Evolutionary conservation across 2,797 vertebrate species (phyloP).

Genomic region (Myripristis murdjan): DNA sequence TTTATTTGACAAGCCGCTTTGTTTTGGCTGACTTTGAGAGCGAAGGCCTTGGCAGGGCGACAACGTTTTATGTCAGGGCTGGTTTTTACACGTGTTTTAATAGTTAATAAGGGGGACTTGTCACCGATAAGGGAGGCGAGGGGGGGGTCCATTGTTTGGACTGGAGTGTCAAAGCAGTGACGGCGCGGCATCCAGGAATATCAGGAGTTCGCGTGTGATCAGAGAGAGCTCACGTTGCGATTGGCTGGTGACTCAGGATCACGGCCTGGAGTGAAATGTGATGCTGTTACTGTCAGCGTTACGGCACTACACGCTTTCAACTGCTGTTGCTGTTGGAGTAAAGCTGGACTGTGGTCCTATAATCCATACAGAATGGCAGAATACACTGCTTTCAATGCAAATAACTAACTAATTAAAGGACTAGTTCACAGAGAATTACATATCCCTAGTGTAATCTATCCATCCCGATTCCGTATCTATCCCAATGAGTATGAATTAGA

Average conservation of each 20-base stretch:
- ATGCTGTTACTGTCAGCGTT: not conserved
- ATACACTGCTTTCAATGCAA: no score
- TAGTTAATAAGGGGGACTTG: slow-evolving; percentile 74
- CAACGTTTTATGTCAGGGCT: slow-evolving; percentile 46
- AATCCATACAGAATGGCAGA: no score
- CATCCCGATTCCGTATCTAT: no score
- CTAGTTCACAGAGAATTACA: no score
- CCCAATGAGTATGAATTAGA: no score
- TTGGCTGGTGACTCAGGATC: not conserved
- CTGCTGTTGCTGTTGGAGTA: not conserved
- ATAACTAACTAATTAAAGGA: no score
- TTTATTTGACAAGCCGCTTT: slow-evolving; percentile 68
- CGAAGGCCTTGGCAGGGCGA: slow-evolving; percentile 44
- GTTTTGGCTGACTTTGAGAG: slow-evolving; percentile 54
- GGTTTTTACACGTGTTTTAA: slow-evolving; percentile 67
- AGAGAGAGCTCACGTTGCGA: not conserved
- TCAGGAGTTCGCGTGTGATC: not conserved
- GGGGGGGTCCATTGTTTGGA: slow-evolving; percentile 63
- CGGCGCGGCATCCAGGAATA: not conserved
- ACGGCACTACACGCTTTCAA: not conserved
- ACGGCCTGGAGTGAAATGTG: not conserved
- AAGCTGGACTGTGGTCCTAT: not conserved
- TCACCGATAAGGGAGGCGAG: slow-evolving; percentile 41
- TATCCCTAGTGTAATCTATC: no score
- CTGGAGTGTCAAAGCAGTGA: slow-evolving; percentile 22